A percentile compares a stretch with the other conserved stretches of the same genome.
These are phyloP conservation scores for Cairina moschata DNA, from an alignment of 2,113 vertebrate genomes.

Conservation along the genomic window DNA sequence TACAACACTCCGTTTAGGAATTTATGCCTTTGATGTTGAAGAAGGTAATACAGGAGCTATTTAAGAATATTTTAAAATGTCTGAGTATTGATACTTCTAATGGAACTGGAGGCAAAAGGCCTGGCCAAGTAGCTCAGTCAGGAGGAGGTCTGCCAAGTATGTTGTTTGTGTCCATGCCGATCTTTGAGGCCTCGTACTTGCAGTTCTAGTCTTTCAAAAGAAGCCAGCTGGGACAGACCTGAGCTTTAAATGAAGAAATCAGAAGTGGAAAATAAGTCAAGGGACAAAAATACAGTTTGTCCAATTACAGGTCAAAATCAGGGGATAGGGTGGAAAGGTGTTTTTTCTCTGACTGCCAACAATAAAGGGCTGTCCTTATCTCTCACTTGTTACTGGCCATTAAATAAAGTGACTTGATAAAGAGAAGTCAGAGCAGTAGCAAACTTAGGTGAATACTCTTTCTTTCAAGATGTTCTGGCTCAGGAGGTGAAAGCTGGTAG, in stretches of 20 bases:
- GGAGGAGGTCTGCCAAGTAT: neutral
- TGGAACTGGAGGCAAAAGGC: neutral
- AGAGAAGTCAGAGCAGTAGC: neutral
- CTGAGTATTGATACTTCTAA: neutral
- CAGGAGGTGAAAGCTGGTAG: neutral
- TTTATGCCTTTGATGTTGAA: conserved; percentile 88
- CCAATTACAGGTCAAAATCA: neutral
- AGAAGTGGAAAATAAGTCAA: neutral
- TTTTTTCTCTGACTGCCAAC: neutral
- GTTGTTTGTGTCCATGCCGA: neutral
- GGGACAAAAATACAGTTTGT: neutral
- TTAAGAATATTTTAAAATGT: neutral
- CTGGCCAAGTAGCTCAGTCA: neutral
- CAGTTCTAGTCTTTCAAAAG: neutral
- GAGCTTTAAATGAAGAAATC: neutral
- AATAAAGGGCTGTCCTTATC: neutral
- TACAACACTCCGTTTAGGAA: conserved; percentile 84
- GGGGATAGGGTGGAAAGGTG: accelerated
- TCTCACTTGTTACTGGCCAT: neutral
- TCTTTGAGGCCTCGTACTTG: neutral
- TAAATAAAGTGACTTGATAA: neutral
- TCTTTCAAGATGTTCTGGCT: neutral
- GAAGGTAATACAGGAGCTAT: conserved; percentile 78
- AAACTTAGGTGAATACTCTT: neutral
- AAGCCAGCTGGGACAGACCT: neutral